These are phyloP conservation scores for Leucoptera coffeella DNA, from an alignment of 2,888 invertebrate genomes.

Conservation along the genomic window DNA sequence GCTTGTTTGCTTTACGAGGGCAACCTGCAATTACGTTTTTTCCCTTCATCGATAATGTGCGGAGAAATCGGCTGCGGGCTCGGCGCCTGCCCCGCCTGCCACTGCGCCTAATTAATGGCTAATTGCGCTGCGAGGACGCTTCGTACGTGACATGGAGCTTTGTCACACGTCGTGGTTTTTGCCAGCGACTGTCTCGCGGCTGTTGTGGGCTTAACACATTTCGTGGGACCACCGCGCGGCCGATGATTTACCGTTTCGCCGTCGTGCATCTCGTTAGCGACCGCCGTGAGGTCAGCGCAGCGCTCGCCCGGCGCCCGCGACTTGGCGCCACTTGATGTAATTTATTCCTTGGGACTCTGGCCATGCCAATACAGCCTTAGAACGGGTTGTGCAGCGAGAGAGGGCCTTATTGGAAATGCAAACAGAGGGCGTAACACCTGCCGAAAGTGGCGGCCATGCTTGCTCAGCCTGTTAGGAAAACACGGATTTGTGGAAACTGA, in stretches of 20 bases:
- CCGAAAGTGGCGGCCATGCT: slow-evolving; percentile 24
- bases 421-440: slow-evolving; percentile 43
- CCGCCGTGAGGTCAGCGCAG: slow-evolving; percentile 36
- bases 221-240: slow-evolving; percentile 31
- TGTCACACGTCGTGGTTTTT: too few species aligned
- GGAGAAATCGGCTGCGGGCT: slow-evolving; percentile 42
- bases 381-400: slow-evolving; percentile 9
- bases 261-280: slow-evolving; percentile 47
- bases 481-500: slow-evolving; percentile 2
- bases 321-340: slow-evolving; percentile 39
- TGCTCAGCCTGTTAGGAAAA: slow-evolving; percentile 12
- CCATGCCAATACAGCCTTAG: slow-evolving; percentile 6
- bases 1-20: slow-evolving; percentile 54
- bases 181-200: too few species aligned
- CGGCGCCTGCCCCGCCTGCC: slow-evolving; percentile 40
- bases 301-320: slow-evolving; percentile 42
- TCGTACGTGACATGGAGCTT: too few species aligned
- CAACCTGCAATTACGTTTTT: slow-evolving; percentile 51
- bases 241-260: slow-evolving; percentile 44
- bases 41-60: slow-evolving; percentile 47
- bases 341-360: slow-evolving; percentile 27
- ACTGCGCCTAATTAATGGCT: too few species aligned
- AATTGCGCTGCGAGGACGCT: slow-evolving; percentile 15
- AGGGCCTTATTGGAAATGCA: slow-evolving; percentile 19
- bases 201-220: slow-evolving; percentile 46